phyloP scores from a whole-genome alignment of 2,888 invertebrate species.

The Bhutanitis thaidina region DNA sequence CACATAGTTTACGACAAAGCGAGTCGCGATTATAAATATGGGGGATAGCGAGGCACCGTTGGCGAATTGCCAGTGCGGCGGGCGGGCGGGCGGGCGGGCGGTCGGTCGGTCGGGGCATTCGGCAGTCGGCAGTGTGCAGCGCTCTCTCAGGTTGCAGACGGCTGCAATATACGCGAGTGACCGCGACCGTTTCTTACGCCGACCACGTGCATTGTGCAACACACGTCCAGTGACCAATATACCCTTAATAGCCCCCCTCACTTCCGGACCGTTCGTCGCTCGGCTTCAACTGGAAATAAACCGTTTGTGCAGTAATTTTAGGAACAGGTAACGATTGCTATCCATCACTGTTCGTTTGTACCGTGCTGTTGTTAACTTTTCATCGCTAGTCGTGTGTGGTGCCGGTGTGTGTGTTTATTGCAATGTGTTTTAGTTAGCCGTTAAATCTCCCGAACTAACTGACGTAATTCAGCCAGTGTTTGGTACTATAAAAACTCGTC shows the following conservation, averaged over 20 bases:
- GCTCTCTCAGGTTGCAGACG: too few relatives aligned
- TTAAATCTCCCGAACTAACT: not conserved
- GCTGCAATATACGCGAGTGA: not conserved
- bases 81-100: not conserved
- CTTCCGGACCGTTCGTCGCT: constrained; percentile 2
- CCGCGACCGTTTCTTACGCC: not conserved
- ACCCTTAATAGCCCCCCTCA: not conserved
- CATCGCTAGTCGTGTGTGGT: not conserved
- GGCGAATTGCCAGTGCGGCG: constrained; percentile 6
- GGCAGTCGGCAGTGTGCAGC: not conserved
- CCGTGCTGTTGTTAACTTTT: not conserved
- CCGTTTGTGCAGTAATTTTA: not conserved
- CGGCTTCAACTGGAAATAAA: constrained; percentile 14
- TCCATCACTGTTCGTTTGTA: not conserved
- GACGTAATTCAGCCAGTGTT: not conserved
- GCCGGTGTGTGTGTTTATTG: not conserved
- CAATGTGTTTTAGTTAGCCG: not conserved
- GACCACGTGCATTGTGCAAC: not conserved
- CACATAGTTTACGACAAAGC: not conserved
- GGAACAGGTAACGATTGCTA: not conserved
- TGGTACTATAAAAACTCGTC: not conserved
- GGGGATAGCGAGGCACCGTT: not conserved
- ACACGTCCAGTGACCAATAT: not conserved
- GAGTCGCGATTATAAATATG: constrained; percentile 6
- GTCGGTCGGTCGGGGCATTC: too few relatives aligned